phyloP scores from a whole-genome alignment of 2,888 invertebrate genomes.

The Brenthis daphne region DNA sequence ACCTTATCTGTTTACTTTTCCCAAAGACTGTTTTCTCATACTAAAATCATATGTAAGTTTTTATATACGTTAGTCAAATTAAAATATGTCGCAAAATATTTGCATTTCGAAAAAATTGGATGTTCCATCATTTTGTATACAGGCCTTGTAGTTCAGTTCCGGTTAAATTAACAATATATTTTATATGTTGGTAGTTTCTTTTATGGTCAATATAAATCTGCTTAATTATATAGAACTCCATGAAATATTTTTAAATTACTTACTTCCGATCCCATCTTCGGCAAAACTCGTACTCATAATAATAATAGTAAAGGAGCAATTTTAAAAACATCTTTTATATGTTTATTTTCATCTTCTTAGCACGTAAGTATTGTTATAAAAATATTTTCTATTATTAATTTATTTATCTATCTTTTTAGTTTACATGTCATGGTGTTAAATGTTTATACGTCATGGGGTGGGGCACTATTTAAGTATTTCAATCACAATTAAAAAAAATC shows the following conservation, averaged over 20 bases:
- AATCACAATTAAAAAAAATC: too few relatives aligned
- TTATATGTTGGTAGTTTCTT: background rate
- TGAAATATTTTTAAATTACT: constrained; percentile 8
- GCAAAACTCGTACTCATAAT: too few relatives aligned
- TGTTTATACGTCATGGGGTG: too few relatives aligned
- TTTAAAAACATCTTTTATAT: too few relatives aligned
- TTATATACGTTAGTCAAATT: background rate
- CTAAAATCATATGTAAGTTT: background rate
- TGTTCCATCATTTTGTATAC: background rate
- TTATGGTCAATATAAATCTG: constrained; percentile 7
- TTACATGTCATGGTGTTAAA: too few relatives aligned
- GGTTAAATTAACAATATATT: constrained; percentile 18
- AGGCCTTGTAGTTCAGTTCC: constrained; percentile 8
- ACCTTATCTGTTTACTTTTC: too few relatives aligned
- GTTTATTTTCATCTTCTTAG: too few relatives aligned
- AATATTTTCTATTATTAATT: too few relatives aligned
- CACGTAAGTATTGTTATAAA: too few relatives aligned
- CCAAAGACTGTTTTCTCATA: background rate
- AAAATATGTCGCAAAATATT: constrained; percentile 1
- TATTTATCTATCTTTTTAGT: too few relatives aligned
- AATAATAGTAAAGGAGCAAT: too few relatives aligned
- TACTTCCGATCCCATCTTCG: constrained; percentile 4
- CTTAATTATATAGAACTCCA: constrained; percentile 14
- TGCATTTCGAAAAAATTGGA: background rate
- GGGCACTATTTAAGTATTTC: too few relatives aligned